Percentiles rank a stretch among this genome's conserved stretches.
phyloP scores from a whole-genome alignment of 1,140 invertebrate genomes.

The Lerema accius region DNA sequence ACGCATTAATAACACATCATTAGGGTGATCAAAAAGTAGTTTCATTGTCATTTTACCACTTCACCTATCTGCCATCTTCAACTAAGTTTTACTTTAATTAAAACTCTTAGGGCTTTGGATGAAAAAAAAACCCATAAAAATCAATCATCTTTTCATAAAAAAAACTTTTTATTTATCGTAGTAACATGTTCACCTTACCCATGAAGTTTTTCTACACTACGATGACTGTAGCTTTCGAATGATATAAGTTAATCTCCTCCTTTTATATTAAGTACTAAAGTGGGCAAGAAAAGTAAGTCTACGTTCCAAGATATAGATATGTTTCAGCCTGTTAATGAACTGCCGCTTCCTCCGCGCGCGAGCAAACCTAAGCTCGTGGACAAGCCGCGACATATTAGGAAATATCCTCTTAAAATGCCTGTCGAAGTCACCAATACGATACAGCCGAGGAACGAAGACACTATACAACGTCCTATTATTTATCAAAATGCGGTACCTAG shows the following conservation, averaged over 20 bases:
- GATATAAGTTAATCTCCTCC: too few relatives aligned
- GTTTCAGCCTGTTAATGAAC: slow-evolving; percentile 51
- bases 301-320: neutral
- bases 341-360: slow-evolving; percentile 62
- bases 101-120: too few relatives aligned
- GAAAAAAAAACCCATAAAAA: too few relatives aligned
- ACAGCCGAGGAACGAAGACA: neutral
- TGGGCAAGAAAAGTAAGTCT: neutral
- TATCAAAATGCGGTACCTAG: slow-evolving; percentile 55
- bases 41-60: too few relatives aligned
- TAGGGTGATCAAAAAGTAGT: too few relatives aligned
- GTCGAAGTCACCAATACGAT: neutral
- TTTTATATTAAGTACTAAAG: neutral
- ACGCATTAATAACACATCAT: too few relatives aligned
- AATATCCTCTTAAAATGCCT: slow-evolving; percentile 62
- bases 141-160: too few relatives aligned
- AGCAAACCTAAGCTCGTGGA: slow-evolving; percentile 68
- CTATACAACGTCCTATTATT: slow-evolving; percentile 38
- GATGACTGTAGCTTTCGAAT: neutral
- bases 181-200: too few relatives aligned
- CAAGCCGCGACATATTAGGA: slow-evolving; percentile 67
- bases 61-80: too few relatives aligned
- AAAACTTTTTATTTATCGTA: too few relatives aligned
- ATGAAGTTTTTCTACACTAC: too few relatives aligned
- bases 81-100: too few relatives aligned